Conservation (phyloP, 2,113 vertebrate species). For the Corythaixoides concolor region DNA sequence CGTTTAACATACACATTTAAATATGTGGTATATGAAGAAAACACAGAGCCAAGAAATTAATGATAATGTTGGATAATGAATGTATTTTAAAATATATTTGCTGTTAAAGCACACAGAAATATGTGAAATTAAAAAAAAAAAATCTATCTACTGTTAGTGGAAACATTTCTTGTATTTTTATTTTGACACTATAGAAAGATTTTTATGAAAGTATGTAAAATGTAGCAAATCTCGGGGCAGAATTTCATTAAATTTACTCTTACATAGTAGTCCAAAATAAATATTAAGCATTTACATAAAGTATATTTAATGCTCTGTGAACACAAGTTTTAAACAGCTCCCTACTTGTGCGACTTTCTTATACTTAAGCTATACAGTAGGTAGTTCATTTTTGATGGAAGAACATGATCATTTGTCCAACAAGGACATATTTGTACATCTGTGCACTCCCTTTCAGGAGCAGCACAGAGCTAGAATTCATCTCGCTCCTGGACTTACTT, state of each 20-base stretch:
- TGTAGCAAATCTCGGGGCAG: background rate
- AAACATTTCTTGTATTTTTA: conserved; percentile 37
- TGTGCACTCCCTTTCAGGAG: conserved; percentile 77
- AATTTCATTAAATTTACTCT: conserved; percentile 55
- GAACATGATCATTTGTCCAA: conserved; percentile 81
- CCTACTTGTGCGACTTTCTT: conserved; percentile 71
- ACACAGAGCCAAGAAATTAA: background rate
- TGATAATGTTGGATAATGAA: background rate
- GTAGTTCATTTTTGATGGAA: conserved; percentile 80
- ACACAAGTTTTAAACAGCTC: conserved; percentile 65
- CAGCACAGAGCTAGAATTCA: conserved; percentile 91
- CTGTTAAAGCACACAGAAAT: conserved; percentile 26
- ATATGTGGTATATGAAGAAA: background rate
- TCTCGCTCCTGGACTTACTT: conserved; percentile 75
- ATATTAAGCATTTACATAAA: conserved; percentile 71
- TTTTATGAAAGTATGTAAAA: conserved; percentile 27
- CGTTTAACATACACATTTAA: background rate
- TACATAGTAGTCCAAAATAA: conserved; percentile 67
- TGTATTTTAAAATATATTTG: conserved; percentile 1
- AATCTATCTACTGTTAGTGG: background rate
- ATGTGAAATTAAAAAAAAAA: background rate
- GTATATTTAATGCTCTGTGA: conserved; percentile 63
- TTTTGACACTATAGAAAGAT: conserved; percentile 41
- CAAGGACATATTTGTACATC: conserved; percentile 86
- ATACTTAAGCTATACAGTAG: conserved; percentile 76